Evolutionary conservation across 2,888 invertebrate genomes (phyloP).

Genomic region (Drosophila crucigera): DNA sequence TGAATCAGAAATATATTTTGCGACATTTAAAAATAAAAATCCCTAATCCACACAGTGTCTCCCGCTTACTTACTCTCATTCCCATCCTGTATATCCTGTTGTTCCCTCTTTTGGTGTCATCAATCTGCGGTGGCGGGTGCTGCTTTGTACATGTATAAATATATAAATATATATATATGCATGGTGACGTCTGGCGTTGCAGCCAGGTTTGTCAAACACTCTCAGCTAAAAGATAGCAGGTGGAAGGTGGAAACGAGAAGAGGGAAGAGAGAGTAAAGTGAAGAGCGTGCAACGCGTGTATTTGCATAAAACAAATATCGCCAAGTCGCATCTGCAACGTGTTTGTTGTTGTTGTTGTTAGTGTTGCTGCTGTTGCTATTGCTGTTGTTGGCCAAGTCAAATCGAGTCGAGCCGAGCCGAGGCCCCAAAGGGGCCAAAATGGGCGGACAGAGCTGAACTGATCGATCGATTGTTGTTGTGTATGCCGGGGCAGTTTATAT

Average conservation of each 20-base stretch:
- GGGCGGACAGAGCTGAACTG: slow-evolving; percentile 82
- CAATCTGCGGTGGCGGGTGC: slow-evolving; percentile 75
- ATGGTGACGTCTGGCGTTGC: slow-evolving; percentile 36
- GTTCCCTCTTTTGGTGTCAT: slow-evolving; percentile 47
- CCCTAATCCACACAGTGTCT: not conserved
- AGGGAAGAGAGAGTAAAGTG: not conserved
- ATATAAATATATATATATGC: not conserved
- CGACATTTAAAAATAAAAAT: not conserved
- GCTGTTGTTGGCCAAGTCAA: slow-evolving; percentile 14
- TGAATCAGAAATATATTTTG: not conserved
- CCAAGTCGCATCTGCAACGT: slow-evolving; percentile 58
- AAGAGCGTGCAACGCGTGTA: slow-evolving; percentile 21
- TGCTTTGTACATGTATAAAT: not conserved
- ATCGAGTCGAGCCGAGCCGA: slow-evolving; percentile 1
- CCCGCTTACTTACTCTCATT: not conserved
- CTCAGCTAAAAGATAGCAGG: slow-evolving; percentile 5
- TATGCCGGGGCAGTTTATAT: slow-evolving; percentile 1
- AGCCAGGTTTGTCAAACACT: slow-evolving; percentile 72
- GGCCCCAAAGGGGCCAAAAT: slow-evolving; percentile 80
- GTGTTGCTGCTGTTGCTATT: slow-evolving; percentile 18
- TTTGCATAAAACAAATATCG: slow-evolving; percentile 75
- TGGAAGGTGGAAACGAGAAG: not conserved
- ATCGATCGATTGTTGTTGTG: slow-evolving; percentile 80
- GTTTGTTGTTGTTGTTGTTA: slow-evolving; percentile 24
- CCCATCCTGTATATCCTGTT: not conserved